Evolutionary conservation across 2,113 vertebrate species (phyloP).

Genomic region (Scytalopus superciliaris): DNA sequence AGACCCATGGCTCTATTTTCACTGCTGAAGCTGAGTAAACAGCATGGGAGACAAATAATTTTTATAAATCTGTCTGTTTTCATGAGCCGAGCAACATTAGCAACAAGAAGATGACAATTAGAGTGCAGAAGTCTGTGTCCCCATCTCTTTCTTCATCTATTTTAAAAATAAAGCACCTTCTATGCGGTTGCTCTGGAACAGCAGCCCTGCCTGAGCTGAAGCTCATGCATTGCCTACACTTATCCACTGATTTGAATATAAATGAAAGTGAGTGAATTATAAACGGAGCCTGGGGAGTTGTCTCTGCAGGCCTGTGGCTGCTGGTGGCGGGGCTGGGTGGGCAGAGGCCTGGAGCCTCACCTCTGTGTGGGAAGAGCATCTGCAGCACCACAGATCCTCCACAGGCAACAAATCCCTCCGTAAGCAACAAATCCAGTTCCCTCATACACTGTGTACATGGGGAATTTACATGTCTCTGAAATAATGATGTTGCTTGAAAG

Average conservation of each 20-base stretch:
- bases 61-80: background rate
- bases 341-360: background rate
- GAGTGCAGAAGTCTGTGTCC: background rate
- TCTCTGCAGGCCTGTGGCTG: background rate
- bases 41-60: background rate
- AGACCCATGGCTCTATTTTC: background rate
- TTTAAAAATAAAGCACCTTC: slow-evolving; percentile 25
- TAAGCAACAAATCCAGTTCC: background rate
- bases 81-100: background rate
- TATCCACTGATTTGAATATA: slow-evolving; percentile 41
- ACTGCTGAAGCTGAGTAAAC: background rate
- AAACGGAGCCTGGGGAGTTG: background rate
- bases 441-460: accelerated
- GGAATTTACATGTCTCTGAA: background rate
- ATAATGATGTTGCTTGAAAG: background rate
- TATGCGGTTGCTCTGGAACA: background rate
- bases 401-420: background rate
- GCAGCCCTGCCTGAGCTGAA: background rate
- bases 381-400: background rate
- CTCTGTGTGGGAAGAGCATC: background rate
- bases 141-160: background rate
- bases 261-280: slow-evolving; percentile 8
- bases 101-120: background rate
- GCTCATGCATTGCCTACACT: background rate
- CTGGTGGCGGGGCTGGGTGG: background rate